Percentiles rank a stretch among this genome's conserved stretches.
phyloP scores from a whole-genome alignment of 2,113 vertebrate genomes.

The Fregata magnificens region DNA sequence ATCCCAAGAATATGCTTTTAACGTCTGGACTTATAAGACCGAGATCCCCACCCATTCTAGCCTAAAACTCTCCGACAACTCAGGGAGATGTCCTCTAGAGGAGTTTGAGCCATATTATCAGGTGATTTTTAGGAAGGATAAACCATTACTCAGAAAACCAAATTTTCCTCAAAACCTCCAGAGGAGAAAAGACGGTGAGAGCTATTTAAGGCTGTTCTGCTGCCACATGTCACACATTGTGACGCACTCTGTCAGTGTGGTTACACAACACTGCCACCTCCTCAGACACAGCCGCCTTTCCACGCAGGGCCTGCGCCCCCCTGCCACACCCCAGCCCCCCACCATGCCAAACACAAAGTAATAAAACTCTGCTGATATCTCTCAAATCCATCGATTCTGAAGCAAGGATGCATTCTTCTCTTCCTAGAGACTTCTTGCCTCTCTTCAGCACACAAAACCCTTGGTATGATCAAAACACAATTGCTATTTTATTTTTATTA shows the following conservation, averaged over 20 bases:
- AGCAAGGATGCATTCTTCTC: background rate
- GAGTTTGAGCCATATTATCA: background rate
- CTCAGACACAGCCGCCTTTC: constrained; percentile 7
- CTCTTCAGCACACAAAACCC: background rate
- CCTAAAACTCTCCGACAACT: background rate
- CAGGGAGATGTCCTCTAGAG: background rate
- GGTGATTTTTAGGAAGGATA: constrained; percentile 19
- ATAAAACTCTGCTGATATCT: background rate
- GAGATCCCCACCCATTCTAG: background rate
- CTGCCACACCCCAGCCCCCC: background rate
- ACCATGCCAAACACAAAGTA: background rate
- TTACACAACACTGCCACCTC: constrained; percentile 45
- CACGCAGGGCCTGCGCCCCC: background rate
- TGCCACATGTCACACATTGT: constrained; percentile 54
- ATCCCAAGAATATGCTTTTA: background rate
- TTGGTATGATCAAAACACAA: background rate
- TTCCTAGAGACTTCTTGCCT: background rate
- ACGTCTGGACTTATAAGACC: background rate
- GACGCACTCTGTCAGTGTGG: constrained; percentile 41
- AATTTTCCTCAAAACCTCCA: constrained; percentile 39
- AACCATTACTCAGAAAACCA: constrained; percentile 48
- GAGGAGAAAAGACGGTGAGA: constrained; percentile 45
- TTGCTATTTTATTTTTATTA: background rate
- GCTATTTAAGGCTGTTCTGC: constrained; percentile 60
- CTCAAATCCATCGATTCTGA: background rate